phyloP scores from a whole-genome alignment of 2,888 invertebrate species.

The Chirona hameri region DNA sequence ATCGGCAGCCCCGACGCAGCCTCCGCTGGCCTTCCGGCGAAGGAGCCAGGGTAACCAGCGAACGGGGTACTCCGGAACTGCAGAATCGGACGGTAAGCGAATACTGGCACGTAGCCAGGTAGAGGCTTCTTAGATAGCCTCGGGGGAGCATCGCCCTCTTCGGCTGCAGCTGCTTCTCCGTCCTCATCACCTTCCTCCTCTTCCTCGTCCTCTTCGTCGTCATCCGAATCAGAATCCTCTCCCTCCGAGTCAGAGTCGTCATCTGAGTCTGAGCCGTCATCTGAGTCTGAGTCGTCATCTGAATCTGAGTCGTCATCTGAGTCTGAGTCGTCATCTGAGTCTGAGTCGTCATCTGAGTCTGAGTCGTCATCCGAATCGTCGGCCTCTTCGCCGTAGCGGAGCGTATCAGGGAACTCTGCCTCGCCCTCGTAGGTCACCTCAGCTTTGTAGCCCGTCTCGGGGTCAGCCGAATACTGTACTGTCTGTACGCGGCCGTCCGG shows the following conservation, averaged over 20 bases:
- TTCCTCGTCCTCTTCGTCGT: not conserved
- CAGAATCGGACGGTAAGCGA: not conserved
- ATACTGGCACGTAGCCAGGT: not conserved
- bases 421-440: constrained; percentile 7
- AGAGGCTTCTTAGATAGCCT: not conserved
- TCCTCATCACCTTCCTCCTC: not conserved
- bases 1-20: too few species aligned
- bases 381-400: not conserved
- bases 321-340: too few species aligned
- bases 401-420: not conserved
- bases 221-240: not conserved
- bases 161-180: not conserved
- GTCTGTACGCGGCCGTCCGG: constrained; percentile 5
- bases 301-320: not conserved
- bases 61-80: too few species aligned
- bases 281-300: not conserved
- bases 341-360: not conserved
- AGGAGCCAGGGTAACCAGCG: too few species aligned
- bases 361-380: not conserved
- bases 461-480: not conserved
- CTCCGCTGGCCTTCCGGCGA: too few species aligned
- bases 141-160: not conserved
- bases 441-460: not conserved
- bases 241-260: not conserved
- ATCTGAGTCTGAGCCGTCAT: not conserved